These are phyloP conservation scores for Rhabdornis inornatus DNA, from an alignment of 2,113 vertebrate genomes.

Conservation along the genomic window DNA sequence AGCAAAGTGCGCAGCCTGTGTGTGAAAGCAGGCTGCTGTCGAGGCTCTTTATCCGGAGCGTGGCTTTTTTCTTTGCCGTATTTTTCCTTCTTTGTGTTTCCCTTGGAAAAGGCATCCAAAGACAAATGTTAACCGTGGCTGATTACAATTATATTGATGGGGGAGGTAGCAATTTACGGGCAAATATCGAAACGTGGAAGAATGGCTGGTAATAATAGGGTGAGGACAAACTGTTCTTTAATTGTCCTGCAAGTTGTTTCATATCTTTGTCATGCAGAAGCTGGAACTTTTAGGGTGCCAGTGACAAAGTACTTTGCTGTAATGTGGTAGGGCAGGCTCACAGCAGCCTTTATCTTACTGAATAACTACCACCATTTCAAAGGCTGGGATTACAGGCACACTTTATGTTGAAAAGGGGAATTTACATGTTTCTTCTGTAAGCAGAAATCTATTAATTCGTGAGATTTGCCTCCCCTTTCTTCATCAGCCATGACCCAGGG, in stretches of 20 bases:
- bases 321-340: constrained; percentile 35
- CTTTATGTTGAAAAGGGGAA: constrained; percentile 24
- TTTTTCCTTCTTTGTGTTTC: constrained; percentile 55
- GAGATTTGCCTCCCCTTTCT: neutral
- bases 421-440: constrained; percentile 46
- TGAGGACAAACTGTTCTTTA: constrained; percentile 55
- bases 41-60: constrained; percentile 12
- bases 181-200: constrained; percentile 4
- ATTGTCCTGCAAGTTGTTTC: constrained; percentile 51
- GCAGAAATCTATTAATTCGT: constrained; percentile 5
- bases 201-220: constrained; percentile 51
- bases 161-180: constrained; percentile 51
- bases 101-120: constrained; percentile 53
- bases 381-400: constrained; percentile 49
- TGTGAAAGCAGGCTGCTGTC: constrained; percentile 39
- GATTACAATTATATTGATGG: constrained; percentile 52
- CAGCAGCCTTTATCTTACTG: constrained; percentile 53
- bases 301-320: constrained; percentile 39
- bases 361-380: constrained; percentile 45
- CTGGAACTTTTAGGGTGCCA: constrained; percentile 53
- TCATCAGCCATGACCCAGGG: neutral
- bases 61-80: constrained; percentile 18
- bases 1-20: constrained; percentile 50
- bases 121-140: constrained; percentile 32
- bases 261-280: constrained; percentile 50